Conservation (phyloP, 1,140 invertebrate species). For the Drosophila tsacasi region DNA sequence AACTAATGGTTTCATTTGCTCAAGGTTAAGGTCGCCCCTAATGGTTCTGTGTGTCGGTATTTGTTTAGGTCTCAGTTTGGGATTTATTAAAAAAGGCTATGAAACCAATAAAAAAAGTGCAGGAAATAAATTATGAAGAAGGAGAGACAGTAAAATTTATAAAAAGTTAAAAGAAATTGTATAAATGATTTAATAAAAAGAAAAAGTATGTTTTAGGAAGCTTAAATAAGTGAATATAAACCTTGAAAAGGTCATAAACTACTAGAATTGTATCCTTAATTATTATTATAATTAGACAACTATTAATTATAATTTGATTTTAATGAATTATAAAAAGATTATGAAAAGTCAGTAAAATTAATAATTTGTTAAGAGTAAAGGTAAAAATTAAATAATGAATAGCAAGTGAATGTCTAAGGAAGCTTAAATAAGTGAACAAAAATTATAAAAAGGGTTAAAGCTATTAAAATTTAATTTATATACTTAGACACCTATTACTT, state of each 20-base stretch:
- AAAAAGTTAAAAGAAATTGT: neutral
- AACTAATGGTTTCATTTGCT: constrained; percentile 47
- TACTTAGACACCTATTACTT: neutral
- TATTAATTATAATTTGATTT: no score
- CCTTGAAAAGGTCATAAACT: no score
- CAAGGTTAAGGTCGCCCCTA: constrained; percentile 52
- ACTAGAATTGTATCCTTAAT: neutral
- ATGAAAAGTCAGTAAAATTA: no score
- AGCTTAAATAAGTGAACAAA: no score
- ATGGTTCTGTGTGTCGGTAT: constrained; percentile 9
- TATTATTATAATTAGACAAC: no score
- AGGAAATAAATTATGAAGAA: constrained; percentile 3
- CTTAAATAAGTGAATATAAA: neutral
- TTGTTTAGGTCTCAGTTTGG: constrained; percentile 17
- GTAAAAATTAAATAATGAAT: no score
- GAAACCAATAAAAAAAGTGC: neutral
- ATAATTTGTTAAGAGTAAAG: no score
- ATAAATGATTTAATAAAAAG: neutral
- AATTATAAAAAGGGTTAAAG: no score
- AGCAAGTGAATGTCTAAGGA: no score
- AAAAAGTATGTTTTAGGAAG: neutral
- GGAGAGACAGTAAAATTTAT: neutral
- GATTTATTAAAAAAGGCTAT: constrained; percentile 4
- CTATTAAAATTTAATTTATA: no score
- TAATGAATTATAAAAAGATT: no score